Evolutionary conservation across 2,797 vertebrate species (phyloP).

Genomic region (Enteromius treurensis): DNA sequence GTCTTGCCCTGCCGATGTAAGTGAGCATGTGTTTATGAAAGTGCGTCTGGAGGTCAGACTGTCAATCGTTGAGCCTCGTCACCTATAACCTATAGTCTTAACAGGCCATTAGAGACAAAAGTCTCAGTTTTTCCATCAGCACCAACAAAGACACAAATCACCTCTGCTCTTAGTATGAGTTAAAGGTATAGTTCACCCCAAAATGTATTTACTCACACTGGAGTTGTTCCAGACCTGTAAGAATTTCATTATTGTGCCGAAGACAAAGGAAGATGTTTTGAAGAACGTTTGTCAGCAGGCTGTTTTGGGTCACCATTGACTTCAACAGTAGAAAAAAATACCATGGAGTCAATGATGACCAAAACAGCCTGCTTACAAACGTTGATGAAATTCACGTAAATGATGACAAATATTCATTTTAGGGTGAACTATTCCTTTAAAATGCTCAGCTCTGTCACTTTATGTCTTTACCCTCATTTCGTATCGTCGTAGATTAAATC

Average conservation of each 20-base stretch:
- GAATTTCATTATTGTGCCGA: too few relatives aligned
- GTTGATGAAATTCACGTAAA: too few relatives aligned
- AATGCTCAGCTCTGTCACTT: neutral
- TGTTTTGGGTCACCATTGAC: too few relatives aligned
- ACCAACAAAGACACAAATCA: neutral
- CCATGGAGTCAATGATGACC: too few relatives aligned
- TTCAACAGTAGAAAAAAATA: too few relatives aligned
- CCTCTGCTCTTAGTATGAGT: neutral
- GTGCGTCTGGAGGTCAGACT: constrained; percentile 33
- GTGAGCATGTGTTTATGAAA: constrained; percentile 24
- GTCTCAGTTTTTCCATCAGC: neutral
- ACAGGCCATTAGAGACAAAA: neutral
- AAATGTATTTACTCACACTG: too few relatives aligned
- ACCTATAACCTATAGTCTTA: constrained; percentile 40
- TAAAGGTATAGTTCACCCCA: neutral
- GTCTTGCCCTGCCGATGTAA: neutral
- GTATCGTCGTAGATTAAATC: neutral
- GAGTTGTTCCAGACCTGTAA: too few relatives aligned
- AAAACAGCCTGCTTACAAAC: too few relatives aligned
- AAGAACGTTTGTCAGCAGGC: too few relatives aligned
- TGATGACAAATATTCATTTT: too few relatives aligned
- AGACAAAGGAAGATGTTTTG: too few relatives aligned
- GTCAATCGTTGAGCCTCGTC: constrained; percentile 8
- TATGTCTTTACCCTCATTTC: neutral
- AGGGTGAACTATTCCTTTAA: neutral